Conservation (phyloP, 2,113 vertebrate species). For the Seriola dumerili region DNA sequence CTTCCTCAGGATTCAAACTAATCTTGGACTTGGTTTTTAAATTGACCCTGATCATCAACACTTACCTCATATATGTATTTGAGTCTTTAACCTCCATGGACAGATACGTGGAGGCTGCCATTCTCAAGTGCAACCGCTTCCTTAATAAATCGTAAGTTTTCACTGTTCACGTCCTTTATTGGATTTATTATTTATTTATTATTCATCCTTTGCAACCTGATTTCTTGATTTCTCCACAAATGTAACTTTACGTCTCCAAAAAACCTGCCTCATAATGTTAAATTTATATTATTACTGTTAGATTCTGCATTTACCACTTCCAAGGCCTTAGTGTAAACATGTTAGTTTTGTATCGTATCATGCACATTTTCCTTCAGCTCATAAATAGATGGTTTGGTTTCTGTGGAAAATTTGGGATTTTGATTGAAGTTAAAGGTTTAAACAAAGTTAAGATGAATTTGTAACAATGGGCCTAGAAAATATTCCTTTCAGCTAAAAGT, state of each 20-base stretch:
- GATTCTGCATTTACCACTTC: not conserved
- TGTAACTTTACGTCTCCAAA: not conserved
- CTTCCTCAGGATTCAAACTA: not conserved
- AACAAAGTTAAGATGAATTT: not conserved
- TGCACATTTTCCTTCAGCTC: not conserved
- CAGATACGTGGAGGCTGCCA: constrained; percentile 96
- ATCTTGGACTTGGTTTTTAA: not conserved
- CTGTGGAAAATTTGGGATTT: not conserved
- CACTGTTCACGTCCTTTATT: not conserved
- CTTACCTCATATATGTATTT: not conserved
- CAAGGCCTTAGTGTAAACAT: not conserved
- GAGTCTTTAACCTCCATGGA: constrained; percentile 81
- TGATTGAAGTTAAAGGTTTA: not conserved
- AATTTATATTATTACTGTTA: not conserved
- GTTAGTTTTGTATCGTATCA: not conserved
- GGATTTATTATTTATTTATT: not conserved
- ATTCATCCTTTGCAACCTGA: not conserved
- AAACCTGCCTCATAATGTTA: not conserved
- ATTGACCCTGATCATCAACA: not conserved
- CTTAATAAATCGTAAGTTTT: constrained; percentile 91
- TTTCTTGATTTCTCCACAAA: not conserved
- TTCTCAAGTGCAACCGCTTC: constrained; percentile 97
- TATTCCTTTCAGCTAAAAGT: not conserved
- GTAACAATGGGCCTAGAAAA: not conserved
- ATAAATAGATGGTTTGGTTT: not conserved